Evolutionary conservation across 1,140 invertebrate genomes (phyloP), one percentile per base, ranked within the genome.

Genomic region (Aphidius ervi): DNA sequence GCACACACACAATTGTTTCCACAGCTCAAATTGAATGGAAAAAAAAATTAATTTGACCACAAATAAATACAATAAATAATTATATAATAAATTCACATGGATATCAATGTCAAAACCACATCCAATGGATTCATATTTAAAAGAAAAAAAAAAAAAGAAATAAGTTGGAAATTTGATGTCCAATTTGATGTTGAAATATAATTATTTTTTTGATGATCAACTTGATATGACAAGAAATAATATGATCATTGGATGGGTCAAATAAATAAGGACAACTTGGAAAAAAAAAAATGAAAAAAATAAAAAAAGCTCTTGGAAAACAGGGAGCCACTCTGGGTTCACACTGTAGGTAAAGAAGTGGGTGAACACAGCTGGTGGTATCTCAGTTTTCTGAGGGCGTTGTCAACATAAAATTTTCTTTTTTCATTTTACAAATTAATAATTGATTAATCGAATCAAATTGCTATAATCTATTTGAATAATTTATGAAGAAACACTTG

Each of bases 291-390:
- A 56, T 23, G 20, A 42, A 37, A n/a, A 37, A 53, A 43, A 64
- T 54, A 52, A 56, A 40, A 61, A 58, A 16, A 61, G 76, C 77
- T 65, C 71, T 71, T 70, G 75, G 79, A 82, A 81, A 78, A 79
- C 86, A 87, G 92, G 91, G 92, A 91, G 87, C 91, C 92, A 93
- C 91, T 88, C 92, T 93, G 91, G 87, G 92, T 92, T 94, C 89
- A 86, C 91, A 92, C 87, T 78, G 82, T 80, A 83, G 83, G 80
- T 82, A 81, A 82, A 79, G 75, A 83, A 81, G 82, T 81, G 84
- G 88, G 91, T 95, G 93, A 95, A 95, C 93, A 95, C 93, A 95
- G 92, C 92, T 94, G 92, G 93, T 95, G 93, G 93, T 95, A 94
- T 94, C 93, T 94, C 91, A 93, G 91, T 92, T 82, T 78, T 78